Conservation (phyloP, 2,888 invertebrate species). For the Microplitis deprimator region DNA sequence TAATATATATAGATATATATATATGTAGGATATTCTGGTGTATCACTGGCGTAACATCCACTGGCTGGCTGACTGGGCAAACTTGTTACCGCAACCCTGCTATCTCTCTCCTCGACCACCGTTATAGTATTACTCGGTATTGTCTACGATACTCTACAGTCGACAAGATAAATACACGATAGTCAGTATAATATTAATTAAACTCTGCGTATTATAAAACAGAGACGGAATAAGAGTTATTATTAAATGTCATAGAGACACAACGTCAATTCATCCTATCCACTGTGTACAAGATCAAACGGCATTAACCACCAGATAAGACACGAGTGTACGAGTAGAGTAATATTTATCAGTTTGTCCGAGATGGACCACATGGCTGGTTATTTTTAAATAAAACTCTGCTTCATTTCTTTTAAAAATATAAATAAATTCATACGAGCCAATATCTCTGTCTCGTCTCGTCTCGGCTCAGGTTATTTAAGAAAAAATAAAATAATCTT, state of each 20-base stretch:
- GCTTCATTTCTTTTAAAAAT: conserved; percentile 16
- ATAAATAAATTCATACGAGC: conserved; percentile 38
- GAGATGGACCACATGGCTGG: conserved; percentile 67
- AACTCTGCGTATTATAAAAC: conserved; percentile 12
- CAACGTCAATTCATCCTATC: conserved; percentile 25
- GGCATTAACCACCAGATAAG: conserved; percentile 53
- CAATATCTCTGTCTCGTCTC: conserved; percentile 52
- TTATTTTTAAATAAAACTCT: conserved; percentile 59
- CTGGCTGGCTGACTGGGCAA: conserved; percentile 50
- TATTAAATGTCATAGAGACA: conserved; percentile 9
- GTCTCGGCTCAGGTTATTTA: background rate
- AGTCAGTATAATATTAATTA: conserved; percentile 45
- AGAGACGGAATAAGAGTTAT: background rate
- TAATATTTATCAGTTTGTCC: conserved; percentile 61
- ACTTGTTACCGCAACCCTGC: conserved; percentile 57
- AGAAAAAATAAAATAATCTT: conserved; percentile 31
- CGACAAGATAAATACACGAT: conserved; percentile 52
- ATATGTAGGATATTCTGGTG: conserved; percentile 39
- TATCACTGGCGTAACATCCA: conserved; percentile 61
- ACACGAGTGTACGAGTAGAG: conserved; percentile 52
- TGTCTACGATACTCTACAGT: conserved; percentile 27
- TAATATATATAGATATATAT: background rate
- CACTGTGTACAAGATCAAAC: conserved; percentile 60
- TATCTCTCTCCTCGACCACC: background rate
- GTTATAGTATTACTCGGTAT: conserved; percentile 37